Evolutionary conservation across 2,888 invertebrate genomes (phyloP).

Genomic region (Meteorus colon): DNA sequence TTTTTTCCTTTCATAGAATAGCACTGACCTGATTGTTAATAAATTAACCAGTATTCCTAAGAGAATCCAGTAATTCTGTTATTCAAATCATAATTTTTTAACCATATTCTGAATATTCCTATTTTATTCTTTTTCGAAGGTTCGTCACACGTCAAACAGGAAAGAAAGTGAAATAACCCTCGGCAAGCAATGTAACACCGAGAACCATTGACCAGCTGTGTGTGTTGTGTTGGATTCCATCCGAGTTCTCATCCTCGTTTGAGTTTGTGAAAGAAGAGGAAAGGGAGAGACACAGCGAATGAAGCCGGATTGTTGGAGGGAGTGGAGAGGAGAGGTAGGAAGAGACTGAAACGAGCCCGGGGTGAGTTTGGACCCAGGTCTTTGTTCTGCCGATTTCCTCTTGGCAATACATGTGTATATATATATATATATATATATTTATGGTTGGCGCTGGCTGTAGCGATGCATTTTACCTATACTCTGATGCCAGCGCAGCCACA

Average conservation of each 20-base stretch:
- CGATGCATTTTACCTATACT: constrained; percentile 25
- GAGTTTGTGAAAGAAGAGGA: constrained; percentile 11
- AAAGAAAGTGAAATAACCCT: constrained; percentile 30
- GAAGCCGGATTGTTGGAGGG: background rate
- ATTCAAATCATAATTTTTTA: background rate
- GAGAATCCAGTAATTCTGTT: background rate
- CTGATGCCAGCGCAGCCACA: background rate
- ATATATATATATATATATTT: background rate
- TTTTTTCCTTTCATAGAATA: background rate
- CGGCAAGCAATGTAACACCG: constrained; percentile 35
- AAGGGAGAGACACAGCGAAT: background rate
- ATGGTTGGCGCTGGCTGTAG: background rate
- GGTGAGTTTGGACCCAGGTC: constrained; percentile 19
- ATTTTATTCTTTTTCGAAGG: constrained; percentile 33
- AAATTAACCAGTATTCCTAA: background rate
- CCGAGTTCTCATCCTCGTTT: constrained; percentile 1
- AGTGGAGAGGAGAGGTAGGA: background rate
- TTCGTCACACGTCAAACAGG: background rate
- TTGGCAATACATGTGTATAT: constrained; percentile 9
- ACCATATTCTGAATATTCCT: background rate
- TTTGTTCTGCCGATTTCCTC: constrained; percentile 29
- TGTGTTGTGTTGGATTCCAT: constrained; percentile 21
- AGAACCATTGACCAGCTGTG: constrained; percentile 46
- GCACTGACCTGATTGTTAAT: background rate
- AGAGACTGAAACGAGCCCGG: constrained; percentile 10